Percentiles rank a stretch among this genome's conserved stretches.
phyloP scores from a whole-genome alignment of 2,888 invertebrate genomes.

The Euproctis similis region DNA sequence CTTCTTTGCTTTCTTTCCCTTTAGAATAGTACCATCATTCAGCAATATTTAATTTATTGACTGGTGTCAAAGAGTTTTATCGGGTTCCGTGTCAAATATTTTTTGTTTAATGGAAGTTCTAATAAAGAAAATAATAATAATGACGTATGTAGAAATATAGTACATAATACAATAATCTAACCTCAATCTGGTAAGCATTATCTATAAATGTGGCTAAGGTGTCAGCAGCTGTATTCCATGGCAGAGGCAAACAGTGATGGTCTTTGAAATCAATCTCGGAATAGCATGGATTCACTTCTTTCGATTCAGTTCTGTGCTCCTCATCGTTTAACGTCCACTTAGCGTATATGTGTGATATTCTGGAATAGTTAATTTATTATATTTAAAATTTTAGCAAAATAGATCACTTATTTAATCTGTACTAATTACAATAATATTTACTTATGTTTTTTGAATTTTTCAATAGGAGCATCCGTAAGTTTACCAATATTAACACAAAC shows the following conservation, averaged over 20 bases:
- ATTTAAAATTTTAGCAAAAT: not conserved
- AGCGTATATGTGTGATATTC: conserved; percentile 47
- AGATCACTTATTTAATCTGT: not conserved
- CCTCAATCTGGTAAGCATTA: conserved; percentile 41
- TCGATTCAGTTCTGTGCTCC: conserved; percentile 31
- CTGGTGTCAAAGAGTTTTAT: not conserved
- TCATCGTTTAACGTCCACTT: conserved; percentile 41
- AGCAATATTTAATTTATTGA: too few relatives aligned
- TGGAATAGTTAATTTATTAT: conserved; percentile 18
- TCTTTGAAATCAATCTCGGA: conserved; percentile 37
- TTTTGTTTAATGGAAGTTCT: too few relatives aligned
- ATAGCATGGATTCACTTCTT: conserved; percentile 15
- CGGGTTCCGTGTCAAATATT: not conserved
- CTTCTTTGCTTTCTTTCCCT: too few relatives aligned
- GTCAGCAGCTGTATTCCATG: conserved; percentile 20
- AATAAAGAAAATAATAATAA: too few relatives aligned
- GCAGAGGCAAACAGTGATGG: conserved; percentile 36
- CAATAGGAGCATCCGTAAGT: conserved; percentile 40
- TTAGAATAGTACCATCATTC: too few relatives aligned
- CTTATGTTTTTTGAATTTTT: conserved; percentile 39
- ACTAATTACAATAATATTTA: conserved; percentile 14
- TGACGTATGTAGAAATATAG: too few relatives aligned
- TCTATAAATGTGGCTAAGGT: conserved; percentile 36
- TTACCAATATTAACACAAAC: conserved; percentile 51
- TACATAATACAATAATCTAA: conserved; percentile 13